Evolutionary conservation across 1,140 invertebrate genomes (phyloP).

Genomic region (Trachymyrmex septentrionalis): DNA sequence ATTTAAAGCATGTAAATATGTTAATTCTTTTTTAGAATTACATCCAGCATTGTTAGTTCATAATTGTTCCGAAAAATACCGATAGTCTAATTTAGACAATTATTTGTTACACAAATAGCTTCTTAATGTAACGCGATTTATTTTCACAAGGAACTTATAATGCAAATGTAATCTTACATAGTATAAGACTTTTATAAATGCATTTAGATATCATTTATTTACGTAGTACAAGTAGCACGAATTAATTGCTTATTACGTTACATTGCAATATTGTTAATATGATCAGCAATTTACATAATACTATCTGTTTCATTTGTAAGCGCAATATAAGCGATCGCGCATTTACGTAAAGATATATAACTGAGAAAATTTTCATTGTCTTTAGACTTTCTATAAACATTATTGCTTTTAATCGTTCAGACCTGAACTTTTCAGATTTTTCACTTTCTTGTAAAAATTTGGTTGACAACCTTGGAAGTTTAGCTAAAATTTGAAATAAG

Average conservation of each 20-base stretch:
- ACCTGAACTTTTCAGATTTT: not conserved
- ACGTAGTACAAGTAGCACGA: conserved; percentile 23
- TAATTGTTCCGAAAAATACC: not conserved
- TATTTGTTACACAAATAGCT: not conserved
- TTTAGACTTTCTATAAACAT: not conserved
- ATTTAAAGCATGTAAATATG: not conserved
- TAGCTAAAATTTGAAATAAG: not conserved
- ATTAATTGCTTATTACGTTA: conserved; percentile 40
- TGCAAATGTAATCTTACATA: conserved; percentile 12
- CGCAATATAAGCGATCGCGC: not conserved
- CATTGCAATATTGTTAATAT: conserved; percentile 20
- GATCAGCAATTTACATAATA: conserved; percentile 11
- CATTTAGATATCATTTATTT: conserved; percentile 4
- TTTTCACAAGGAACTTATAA: not conserved
- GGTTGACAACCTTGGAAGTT: not conserved
- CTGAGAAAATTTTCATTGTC: not conserved
- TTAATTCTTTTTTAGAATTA: not conserved
- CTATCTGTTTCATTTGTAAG: conserved; percentile 7
- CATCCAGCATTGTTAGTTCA: not conserved
- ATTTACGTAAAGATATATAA: conserved; percentile 10
- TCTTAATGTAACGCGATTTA: not conserved
- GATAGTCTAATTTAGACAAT: not conserved
- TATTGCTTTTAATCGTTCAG: not conserved
- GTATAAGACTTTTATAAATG: not conserved
- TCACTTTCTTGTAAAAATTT: not conserved